phyloP scores from a whole-genome alignment of 2,113 vertebrate genomes.

The Podarcis raffonei region DNA sequence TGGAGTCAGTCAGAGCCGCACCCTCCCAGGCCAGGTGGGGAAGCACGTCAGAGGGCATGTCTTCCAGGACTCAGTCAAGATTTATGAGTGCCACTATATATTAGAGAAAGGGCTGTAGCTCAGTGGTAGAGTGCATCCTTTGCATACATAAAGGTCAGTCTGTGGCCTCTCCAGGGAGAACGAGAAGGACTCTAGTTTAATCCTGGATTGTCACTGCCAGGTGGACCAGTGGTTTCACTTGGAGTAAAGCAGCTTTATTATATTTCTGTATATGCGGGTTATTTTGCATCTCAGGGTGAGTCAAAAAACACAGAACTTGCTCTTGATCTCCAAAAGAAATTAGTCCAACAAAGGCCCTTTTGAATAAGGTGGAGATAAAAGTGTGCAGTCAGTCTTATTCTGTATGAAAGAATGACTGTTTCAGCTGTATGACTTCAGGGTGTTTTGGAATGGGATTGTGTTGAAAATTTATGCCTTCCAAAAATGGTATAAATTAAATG shows the following conservation, averaged over 20 bases:
- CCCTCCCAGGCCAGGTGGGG: too few relatives aligned
- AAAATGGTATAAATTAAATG: background rate
- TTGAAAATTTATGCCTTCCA: background rate
- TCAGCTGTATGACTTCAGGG: background rate
- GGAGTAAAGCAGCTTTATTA: background rate
- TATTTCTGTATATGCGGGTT: background rate
- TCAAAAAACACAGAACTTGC: background rate
- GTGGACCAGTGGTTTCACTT: background rate
- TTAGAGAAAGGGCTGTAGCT: background rate
- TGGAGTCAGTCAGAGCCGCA: too few relatives aligned
- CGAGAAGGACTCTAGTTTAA: background rate
- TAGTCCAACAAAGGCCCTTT: background rate
- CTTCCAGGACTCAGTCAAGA: too few relatives aligned
- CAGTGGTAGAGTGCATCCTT: background rate
- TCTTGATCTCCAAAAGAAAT: background rate
- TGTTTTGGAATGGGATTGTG: background rate
- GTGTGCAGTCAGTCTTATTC: background rate
- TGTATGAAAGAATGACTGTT: constrained; percentile 19
- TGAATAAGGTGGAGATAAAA: background rate
- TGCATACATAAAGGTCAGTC: background rate
- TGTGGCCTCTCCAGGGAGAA: background rate
- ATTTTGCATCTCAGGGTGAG: background rate
- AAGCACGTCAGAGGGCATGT: too few relatives aligned
- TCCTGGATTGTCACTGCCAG: background rate
- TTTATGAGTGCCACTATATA: background rate